Conservation (phyloP, 2,888 invertebrate genomes). For the Macrosiphum euphorbiae region DNA sequence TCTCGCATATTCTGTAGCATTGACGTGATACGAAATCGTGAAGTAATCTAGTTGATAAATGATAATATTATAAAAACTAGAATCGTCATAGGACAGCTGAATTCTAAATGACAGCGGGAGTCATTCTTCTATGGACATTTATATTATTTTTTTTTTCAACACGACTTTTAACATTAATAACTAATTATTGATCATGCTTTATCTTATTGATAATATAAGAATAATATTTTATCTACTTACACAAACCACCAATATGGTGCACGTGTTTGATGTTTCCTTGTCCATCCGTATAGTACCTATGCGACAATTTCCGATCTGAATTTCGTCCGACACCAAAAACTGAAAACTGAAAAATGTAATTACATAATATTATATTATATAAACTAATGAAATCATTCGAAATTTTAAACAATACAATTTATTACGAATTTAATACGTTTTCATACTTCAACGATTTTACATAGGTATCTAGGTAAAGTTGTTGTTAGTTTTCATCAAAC, state of each 20-base stretch:
- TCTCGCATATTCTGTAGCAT: neutral
- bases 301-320: neutral
- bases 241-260: neutral
- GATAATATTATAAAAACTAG: neutral
- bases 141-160: neutral
- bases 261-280: neutral
- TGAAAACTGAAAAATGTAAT: neutral
- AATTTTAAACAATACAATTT: neutral
- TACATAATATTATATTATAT: neutral
- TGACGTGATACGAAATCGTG: neutral
- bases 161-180: neutral
- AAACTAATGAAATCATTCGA: neutral
- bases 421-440: no score
- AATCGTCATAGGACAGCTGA: neutral
- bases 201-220: neutral
- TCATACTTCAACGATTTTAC: neutral
- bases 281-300: neutral
- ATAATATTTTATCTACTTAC: neutral
- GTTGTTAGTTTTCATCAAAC: neutral
- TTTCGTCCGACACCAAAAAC: neutral
- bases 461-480: neutral
- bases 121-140: neutral
- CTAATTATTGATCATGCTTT: no score
- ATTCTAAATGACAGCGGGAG: neutral
- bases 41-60: neutral